Conservation (phyloP, 2,888 invertebrate species). For the Cephus rjabovi region DNA sequence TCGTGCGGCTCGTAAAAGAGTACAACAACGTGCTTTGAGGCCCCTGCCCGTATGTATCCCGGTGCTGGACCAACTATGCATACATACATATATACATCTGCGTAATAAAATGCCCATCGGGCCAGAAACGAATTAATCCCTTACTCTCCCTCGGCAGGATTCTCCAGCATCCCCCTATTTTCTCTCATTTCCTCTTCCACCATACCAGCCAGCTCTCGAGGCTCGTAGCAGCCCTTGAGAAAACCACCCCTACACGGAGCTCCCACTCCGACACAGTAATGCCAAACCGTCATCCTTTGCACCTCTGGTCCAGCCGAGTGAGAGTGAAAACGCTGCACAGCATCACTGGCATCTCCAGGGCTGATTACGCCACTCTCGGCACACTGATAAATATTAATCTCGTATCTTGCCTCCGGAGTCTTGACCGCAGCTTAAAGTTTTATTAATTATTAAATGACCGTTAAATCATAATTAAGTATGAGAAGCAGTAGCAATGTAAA, state of each 20-base stretch:
- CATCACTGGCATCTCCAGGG: background rate
- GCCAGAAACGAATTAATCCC: background rate
- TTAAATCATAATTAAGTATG: no score
- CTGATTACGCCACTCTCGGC: no score
- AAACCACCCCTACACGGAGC: background rate
- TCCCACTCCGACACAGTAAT: background rate
- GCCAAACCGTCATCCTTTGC: background rate
- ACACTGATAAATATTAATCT: no score
- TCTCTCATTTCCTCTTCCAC: background rate
- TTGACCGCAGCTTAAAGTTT: no score
- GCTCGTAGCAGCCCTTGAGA: background rate
- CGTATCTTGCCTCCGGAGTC: no score
- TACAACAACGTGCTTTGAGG: slow-evolving; percentile 17
- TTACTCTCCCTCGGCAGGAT: background rate
- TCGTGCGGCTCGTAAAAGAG: slow-evolving; percentile 11
- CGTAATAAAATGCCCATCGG: slow-evolving; percentile 19
- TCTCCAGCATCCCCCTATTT: background rate
- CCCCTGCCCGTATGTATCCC: slow-evolving; percentile 2
- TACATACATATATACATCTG: background rate
- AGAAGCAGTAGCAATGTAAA: no score
- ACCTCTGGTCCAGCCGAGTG: background rate
- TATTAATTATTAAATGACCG: no score
- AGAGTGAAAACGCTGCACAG: background rate
- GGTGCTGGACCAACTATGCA: background rate
- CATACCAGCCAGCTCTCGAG: background rate